Conservation (phyloP, 1,140 invertebrate species). For the Steinernema feltiae region DNA sequence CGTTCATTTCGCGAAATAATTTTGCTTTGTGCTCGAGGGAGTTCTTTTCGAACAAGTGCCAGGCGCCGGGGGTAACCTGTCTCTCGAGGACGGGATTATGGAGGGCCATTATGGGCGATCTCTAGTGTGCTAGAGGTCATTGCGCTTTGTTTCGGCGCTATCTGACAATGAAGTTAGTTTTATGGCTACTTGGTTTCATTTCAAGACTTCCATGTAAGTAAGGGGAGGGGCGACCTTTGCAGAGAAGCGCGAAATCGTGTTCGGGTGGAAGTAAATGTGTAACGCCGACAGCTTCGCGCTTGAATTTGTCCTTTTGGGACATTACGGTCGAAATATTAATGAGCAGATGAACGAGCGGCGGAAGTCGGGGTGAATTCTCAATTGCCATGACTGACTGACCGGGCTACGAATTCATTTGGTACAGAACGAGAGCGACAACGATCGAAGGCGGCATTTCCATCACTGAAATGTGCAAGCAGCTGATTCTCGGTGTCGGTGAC, state of each 20-base stretch:
- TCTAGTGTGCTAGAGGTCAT: neutral
- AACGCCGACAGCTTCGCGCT: neutral
- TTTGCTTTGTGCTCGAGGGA: neutral
- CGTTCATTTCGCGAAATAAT: neutral
- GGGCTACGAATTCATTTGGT: too few relatives aligned
- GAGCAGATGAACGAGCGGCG: neutral
- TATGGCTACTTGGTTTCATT: too few relatives aligned
- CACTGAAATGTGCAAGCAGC: neutral
- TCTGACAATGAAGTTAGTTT: too few relatives aligned
- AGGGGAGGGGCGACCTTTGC: too few relatives aligned
- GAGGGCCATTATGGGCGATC: neutral
- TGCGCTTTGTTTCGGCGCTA: neutral
- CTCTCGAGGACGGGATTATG: neutral
- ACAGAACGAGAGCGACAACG: too few relatives aligned
- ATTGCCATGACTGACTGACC: too few relatives aligned
- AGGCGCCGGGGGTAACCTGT: neutral
- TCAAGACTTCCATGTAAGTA: too few relatives aligned
- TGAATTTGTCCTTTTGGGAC: slow-evolving; percentile 7
- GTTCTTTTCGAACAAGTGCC: neutral
- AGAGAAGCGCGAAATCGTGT: neutral
- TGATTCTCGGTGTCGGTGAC: too few relatives aligned
- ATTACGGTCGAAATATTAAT: neutral
- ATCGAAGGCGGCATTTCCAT: too few relatives aligned
- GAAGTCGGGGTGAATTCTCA: too few relatives aligned
- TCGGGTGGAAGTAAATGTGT: neutral